phyloP scores from a whole-genome alignment of 1,140 invertebrate genomes.

The Brachionus calyciflorus region DNA sequence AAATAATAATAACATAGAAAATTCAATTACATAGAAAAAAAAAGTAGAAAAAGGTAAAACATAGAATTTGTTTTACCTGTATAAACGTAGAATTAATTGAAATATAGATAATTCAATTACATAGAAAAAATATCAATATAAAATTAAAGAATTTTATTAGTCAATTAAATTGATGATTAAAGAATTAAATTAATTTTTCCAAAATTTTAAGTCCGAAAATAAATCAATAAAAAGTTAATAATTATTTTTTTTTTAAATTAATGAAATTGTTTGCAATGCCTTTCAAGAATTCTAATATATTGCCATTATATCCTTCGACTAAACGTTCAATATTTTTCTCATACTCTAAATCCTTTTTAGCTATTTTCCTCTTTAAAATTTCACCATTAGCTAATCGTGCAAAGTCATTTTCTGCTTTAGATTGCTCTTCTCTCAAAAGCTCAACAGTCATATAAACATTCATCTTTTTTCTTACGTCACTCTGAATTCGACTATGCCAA shows the following conservation, averaged over 20 bases:
- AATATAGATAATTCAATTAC: background rate
- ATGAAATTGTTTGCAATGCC: background rate
- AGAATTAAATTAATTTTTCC: background rate
- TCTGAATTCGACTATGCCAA: background rate
- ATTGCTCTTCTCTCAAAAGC: background rate
- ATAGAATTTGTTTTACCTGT: constrained; percentile 1
- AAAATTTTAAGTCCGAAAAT: no score
- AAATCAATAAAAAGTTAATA: background rate
- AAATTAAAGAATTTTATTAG: background rate
- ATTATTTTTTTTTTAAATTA: background rate
- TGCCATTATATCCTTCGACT: constrained; percentile 1
- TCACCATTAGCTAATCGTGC: background rate
- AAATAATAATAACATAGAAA: constrained; percentile 15
- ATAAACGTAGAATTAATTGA: background rate
- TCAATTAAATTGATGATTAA: constrained; percentile 2
- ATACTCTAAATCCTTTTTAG: background rate
- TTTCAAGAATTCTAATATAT: background rate
- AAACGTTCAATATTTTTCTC: constrained; percentile 3
- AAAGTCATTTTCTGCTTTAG: background rate
- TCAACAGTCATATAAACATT: constrained; percentile 14
- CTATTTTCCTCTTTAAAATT: background rate
- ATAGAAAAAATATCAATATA: background rate
- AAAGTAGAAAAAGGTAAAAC: background rate
- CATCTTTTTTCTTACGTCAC: background rate
- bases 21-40: background rate